Evolutionary conservation across 1,140 invertebrate species (phyloP), one percentile per base, ranked within the genome.

Genomic region (Archegozetes longisetosus): DNA sequence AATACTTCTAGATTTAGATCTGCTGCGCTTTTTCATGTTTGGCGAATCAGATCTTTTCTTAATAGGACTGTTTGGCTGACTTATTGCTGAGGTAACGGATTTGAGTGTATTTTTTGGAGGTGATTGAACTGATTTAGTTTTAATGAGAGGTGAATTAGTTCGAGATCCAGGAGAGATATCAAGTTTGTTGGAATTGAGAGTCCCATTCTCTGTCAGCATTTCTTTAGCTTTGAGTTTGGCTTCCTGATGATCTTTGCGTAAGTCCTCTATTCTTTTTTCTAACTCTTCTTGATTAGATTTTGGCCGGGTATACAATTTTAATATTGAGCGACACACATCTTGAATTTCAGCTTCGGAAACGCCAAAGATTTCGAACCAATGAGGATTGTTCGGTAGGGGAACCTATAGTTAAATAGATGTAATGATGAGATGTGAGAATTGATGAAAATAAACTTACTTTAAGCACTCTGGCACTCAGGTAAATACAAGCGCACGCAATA

Each of bases 401-500:
- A 95, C 72, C 72, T 76, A 63, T 13, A 58, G 4, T 14, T 14
- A 50, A 2, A 27, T 17, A 17, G 9, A 51, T 28, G 27, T 6
- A 52, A 6, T 48, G 12, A 48, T 51, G 66, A 65, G 24, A 53
- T 17, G 17, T 40, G 17, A 53, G 40, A 20, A 2, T 40, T 62
- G 55, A 17, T 22, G 47, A 51, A 52, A 32, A 26, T 63, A 2
- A 60, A 58, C 53, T 59, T 68, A 76, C 78, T 64, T 84, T 81
- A 12, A 94, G 78, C 63, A 89, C 82, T 22, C 92, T 78, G 2
- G 92, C 88, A 54, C 89, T 90, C 47, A 99, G 76, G 72, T 90
- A 96, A 58, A 99, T 95, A 72, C 95, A 98, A 20, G 93, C 93
- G 76, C 93, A 97, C 1, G 96, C 96, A 61, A 99, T 93, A 0